Evolutionary conservation across 2,888 invertebrate genomes (phyloP).

Genomic region (Marronus borbonicus): DNA sequence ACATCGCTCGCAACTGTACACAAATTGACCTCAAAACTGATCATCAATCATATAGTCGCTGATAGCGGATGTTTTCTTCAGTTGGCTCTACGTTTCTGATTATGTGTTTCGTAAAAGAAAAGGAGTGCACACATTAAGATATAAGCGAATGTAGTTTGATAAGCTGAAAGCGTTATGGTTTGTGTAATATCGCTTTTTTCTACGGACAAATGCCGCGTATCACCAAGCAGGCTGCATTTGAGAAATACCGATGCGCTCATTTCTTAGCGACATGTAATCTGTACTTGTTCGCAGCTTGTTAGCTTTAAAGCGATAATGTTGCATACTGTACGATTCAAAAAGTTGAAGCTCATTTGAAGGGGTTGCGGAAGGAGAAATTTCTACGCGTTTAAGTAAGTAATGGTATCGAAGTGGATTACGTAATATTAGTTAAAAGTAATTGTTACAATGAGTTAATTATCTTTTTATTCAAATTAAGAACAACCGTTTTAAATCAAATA

Average conservation of each 20-base stretch:
- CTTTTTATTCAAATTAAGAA: too few species aligned
- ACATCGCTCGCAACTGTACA: background rate
- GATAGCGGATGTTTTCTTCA: background rate
- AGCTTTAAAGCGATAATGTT: too few species aligned
- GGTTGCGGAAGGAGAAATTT: too few species aligned
- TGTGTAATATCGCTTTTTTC: conserved; percentile 1
- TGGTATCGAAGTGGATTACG: too few species aligned
- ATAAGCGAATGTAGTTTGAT: too few species aligned
- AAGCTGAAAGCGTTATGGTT: conserved; percentile 14
- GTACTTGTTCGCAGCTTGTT: background rate
- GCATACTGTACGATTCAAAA: too few species aligned
- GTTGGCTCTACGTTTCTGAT: background rate
- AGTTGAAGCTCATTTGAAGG: too few species aligned
- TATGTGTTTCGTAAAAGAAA: background rate
- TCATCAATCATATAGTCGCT: conserved; percentile 7
- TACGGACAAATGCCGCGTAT: background rate
- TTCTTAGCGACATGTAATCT: background rate
- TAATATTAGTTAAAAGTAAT: too few species aligned
- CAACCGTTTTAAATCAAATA: too few species aligned
- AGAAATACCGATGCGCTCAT: conserved; percentile 3
- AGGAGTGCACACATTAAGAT: background rate
- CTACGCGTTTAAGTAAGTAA: too few species aligned
- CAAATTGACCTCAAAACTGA: background rate
- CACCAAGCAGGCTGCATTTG: background rate
- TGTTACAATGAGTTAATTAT: too few species aligned